Evolutionary conservation across 64 coral and sea anemone species (phyloP).

Genomic region (Montipora sp.): DNA sequence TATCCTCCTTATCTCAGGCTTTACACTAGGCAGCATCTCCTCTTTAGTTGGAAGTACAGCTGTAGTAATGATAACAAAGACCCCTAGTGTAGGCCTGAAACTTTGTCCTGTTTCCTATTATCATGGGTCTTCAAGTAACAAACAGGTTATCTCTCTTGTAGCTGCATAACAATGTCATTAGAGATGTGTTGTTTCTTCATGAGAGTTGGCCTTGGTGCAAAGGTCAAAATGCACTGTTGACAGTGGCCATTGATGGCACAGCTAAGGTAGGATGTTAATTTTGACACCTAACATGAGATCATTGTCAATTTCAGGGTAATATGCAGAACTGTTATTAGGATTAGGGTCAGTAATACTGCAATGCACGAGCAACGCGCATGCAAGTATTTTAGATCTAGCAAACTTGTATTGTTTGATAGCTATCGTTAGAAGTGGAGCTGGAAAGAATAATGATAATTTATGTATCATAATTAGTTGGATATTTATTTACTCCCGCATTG

Average conservation of each 20-base stretch:
- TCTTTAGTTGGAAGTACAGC: too few species aligned
- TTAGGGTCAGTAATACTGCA: too few species aligned
- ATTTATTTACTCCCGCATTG: neutral
- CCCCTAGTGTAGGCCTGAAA: too few species aligned
- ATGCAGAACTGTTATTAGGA: too few species aligned
- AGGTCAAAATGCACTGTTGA: slow-evolving; percentile 81
- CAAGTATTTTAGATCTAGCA: neutral
- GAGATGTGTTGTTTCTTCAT: slow-evolving; percentile 90
- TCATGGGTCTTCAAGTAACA: neutral
- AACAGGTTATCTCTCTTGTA: neutral
- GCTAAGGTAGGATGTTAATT: slow-evolving; percentile 64
- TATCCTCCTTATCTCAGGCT: too few species aligned
- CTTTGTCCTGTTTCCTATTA: neutral
- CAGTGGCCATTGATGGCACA: slow-evolving; percentile 83
- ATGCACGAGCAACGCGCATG: neutral
- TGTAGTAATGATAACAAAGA: too few species aligned
- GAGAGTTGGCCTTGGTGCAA: slow-evolving; percentile 95
- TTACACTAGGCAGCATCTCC: too few species aligned
- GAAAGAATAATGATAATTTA: neutral
- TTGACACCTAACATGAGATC: neutral
- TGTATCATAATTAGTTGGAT: neutral
- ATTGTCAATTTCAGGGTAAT: too few species aligned
- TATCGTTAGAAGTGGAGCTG: neutral
- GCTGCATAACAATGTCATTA: slow-evolving; percentile 80
- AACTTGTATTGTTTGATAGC: neutral